Evolutionary conservation across 2,888 invertebrate genomes (phyloP), one percentile per base, ranked within the genome.

Genomic region (Drosophila quinaria): DNA sequence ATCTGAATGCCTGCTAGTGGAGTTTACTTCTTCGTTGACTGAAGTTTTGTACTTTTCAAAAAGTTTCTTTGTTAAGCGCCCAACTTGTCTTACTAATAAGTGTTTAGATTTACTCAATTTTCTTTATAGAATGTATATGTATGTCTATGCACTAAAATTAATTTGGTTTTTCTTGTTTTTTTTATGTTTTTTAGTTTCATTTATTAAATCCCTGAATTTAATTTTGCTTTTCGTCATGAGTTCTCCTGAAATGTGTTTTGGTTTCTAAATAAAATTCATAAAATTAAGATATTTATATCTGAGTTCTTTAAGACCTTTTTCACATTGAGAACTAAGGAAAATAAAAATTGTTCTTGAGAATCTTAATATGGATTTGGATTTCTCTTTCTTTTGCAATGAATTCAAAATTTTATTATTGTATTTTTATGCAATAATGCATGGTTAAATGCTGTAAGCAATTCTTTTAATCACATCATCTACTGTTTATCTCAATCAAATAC

Each of bases 381-480:
- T 50, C 54, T 33, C 25, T 46, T 41, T 55, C 13, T 59, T 66
- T 59, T 69, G 67, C 51, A 37, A 52, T 52, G 25, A 17, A 35
- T 69, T 73, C 8, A 41, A 29, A 15, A 22, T 60, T 25, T n/a
- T 33, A 25, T 60, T 44, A 86, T 80, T 83, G 71, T 86, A 86
- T 84, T 83, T 88, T 83, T 80, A 87, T 86, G 86, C 89, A 85
- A 81, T 75, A 72, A 70, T 89, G 85, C 89, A 84, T 84, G 75
- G 75, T 73, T 84, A 88, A 88, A 90, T 90, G 91, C 91, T 81
- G 90, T 90, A 89, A 87, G 89, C 90, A 90, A 88, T 81, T 82
- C 86, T 74, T 78, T 80, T 74, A 90, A 90, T 90, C 91, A 90
- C 90, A 90, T 87, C 84, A 29, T 8, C 89, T 85, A 90, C 81